A percentile compares a stretch with the other conserved stretches of the same genome.
phyloP scores from a whole-genome alignment of 1,140 invertebrate species.

The Aleiodes sp. region DNA sequence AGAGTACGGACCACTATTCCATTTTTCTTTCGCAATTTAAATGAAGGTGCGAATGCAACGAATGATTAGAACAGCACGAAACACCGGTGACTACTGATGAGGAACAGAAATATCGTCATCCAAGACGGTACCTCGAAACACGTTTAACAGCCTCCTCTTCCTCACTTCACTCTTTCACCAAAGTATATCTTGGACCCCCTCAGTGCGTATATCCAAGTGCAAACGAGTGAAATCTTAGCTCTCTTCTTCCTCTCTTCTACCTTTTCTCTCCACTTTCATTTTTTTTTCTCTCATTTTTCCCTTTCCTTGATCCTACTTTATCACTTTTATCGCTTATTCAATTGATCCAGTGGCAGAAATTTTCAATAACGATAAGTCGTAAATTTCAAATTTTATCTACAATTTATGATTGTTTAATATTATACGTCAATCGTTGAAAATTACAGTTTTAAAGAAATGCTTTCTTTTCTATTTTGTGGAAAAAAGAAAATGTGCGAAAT shows the following conservation, averaged over 20 bases:
- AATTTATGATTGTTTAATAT: too few species aligned
- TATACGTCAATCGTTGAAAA: too few species aligned
- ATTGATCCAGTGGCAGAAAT: too few species aligned
- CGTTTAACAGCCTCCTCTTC: constrained; percentile 17
- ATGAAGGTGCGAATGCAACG: too few species aligned
- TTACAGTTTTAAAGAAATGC: too few species aligned
- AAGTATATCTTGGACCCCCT: constrained; percentile 7
- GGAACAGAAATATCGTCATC: constrained; percentile 53
- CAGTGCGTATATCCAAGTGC: background rate
- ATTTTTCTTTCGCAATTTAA: too few species aligned
- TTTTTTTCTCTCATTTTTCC: constrained; percentile 26
- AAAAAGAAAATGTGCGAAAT: too few species aligned
- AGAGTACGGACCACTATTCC: too few species aligned
- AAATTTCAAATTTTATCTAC: too few species aligned
- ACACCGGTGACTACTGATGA: constrained; percentile 55
- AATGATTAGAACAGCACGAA: constrained; percentile 46
- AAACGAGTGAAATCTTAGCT: constrained; percentile 29
- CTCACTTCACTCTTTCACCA: constrained; percentile 25
- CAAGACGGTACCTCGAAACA: constrained; percentile 21
- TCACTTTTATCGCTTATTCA: too few species aligned
- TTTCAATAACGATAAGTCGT: too few species aligned
- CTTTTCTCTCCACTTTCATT: constrained; percentile 30
- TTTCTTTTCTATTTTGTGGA: too few species aligned
- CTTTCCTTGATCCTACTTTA: background rate
- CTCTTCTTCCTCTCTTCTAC: constrained; percentile 15